Evolutionary conservation across 2,113 vertebrate species (phyloP), one percentile per base, ranked within the genome.

Genomic region (Etheostoma spectabile): DNA sequence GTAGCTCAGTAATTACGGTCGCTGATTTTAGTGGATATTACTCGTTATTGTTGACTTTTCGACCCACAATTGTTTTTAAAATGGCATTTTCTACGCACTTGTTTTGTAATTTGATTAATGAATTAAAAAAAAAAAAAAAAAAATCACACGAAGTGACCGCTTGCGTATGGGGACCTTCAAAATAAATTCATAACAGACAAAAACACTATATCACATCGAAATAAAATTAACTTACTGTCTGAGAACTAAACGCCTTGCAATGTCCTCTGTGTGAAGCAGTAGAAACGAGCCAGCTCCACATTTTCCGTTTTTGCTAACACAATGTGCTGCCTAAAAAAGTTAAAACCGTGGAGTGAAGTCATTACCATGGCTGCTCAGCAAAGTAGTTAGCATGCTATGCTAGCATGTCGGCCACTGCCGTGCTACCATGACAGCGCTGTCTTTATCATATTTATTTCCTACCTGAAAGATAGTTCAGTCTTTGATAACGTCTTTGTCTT

Each of bases 401-500:
- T 63, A 76, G 1, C 80, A 45, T 24, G 53, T 27, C 73, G 82
- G 77, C 81, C 46, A 66, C 27, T 27, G 27, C 5, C 45, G 16
- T 6, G 4, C 19, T 11, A 1, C 22, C 35, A 7, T 1, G 5
- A 60, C 61, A 14, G 14, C 52, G 14, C 27, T 15, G 3, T 15
- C 55, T 49, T 18, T 1, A 27, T 14, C 0, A 0, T 14, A 13
- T 38, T 15, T 3, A 3, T 27, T 45, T 64, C 78, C n/a, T 60
- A 97, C 96, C 95, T 97, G 97, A 96, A 0, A 97, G 87, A 74
- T 94, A 97, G 81, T 93, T 97, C 2, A 97, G 88, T 63, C 96
- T 88, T 73, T 96, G 94, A 70, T 95, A 95, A 0, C 96, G 68
- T 97, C 96, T 46, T 94, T 96, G 76, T 97, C 96, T 79, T 97